phyloP scores from a whole-genome alignment of 2,797 vertebrate genomes.

The Sylvilagus floridanus region DNA sequence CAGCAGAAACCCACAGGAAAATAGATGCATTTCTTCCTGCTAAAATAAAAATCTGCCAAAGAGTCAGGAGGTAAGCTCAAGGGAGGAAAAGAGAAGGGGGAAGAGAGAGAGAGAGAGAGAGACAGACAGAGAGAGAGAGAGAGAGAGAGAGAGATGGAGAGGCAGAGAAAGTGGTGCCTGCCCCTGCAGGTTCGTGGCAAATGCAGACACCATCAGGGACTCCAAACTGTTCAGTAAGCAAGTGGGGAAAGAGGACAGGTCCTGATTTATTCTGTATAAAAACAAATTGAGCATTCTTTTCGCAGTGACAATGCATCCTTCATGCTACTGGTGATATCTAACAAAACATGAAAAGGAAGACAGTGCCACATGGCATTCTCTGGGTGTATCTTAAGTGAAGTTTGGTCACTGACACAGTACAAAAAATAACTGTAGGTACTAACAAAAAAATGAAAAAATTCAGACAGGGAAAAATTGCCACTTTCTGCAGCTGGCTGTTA shows the following conservation, averaged over 20 bases:
- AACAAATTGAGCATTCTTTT: not conserved
- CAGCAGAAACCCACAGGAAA: not conserved
- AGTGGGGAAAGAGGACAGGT: rapidly evolving
- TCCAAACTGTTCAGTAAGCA: not conserved
- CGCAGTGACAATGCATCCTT: not conserved
- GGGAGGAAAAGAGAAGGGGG: no score
- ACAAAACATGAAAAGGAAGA: not conserved
- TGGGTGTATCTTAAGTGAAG: not conserved
- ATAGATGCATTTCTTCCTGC: not conserved
- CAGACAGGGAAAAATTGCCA: not conserved
- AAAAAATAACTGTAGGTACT: not conserved
- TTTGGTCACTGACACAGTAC: not conserved
- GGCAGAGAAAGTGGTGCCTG: not conserved
- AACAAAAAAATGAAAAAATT: not conserved
- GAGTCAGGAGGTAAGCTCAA: not conserved
- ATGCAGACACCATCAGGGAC: no score
- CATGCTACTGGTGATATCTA: not conserved
- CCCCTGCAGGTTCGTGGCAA: not conserved
- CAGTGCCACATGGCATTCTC: not conserved
- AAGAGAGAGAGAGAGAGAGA: not conserved
- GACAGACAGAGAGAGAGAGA: no score
- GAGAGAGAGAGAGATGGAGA: not conserved
- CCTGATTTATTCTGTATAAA: not conserved
- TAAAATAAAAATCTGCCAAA: not conserved
- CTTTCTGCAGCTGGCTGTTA: not conserved